Base-by-base conservation (phyloP, 2,113 vertebrate species). In the Prietella phreatophila region DNA sequence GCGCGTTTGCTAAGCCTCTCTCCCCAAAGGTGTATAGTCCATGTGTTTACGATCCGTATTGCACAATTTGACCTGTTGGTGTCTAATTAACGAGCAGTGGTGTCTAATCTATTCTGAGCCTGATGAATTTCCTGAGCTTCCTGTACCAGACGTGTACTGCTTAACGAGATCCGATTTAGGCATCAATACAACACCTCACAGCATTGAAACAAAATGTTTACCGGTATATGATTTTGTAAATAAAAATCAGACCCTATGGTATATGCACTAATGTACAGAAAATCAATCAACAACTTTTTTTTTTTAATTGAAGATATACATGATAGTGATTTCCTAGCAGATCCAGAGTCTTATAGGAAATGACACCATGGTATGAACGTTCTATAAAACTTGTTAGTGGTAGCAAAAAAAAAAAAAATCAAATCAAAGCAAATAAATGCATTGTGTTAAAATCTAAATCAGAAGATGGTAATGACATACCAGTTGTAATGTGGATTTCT, bases 41-140 rank as follows among this genome's bases (percentile, higher is more conserved):
- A 71, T 87, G 83, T 88, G 76, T 82, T 73, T 53, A 85, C 88
- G 85, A 79, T 89, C 85, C 85, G 85, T 79, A 86, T 88, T 84
- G 85, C n/a, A 42, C 88, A 89, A 84, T 83, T 75, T 65, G 85
- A 90, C 82, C 85, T 81, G 83, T 81, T 86, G 88, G 82, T 78
- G 83, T 82, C 87, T 87, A 89, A 90, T 90, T 88, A 89, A 85
- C 30, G 76, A 85, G 67, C 50, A 55, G 17, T 55, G 47, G 69
- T 82, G 67, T 73, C 60, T 84, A 60, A 81, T 81, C 87, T 88
- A 82, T 90, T 91, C 80, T 81, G 89, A 85, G 89, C 42, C 86
- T 56, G 30, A n/a, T 55, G 82, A 87, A 87, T 88, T 79, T 84
- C 20, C 30, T 39, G 75, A 89, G 84, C 89, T 69, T 84, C 6